Percentiles rank a stretch among this genome's conserved stretches.
These are phyloP conservation scores for Parotocinclus haroldoi DNA, from an alignment of 2,797 vertebrate species.

Conservation along the genomic window DNA sequence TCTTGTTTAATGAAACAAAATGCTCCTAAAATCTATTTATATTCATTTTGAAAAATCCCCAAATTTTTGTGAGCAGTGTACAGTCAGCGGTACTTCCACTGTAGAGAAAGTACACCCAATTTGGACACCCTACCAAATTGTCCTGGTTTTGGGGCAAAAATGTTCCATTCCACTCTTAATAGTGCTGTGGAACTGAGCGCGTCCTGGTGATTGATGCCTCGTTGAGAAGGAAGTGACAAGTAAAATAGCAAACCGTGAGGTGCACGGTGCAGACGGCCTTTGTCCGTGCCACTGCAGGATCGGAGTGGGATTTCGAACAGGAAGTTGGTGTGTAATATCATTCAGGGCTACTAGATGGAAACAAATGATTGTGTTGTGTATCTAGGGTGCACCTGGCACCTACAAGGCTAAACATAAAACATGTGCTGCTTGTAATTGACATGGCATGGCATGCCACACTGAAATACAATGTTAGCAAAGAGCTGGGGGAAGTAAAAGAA, in stretches of 20 bases:
- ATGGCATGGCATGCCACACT: neutral
- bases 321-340: constrained; percentile 14
- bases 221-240: constrained; percentile 30
- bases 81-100: too few relatives aligned
- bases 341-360: too few relatives aligned
- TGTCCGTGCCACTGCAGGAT: neutral
- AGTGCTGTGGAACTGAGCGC: neutral
- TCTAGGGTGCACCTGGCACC: constrained; percentile 1
- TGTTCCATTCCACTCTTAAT: constrained; percentile 29
- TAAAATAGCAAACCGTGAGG: constrained; percentile 19
- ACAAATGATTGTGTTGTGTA: neutral
- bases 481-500: neutral
- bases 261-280: constrained; percentile 1
- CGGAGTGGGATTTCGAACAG: neutral
- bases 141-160: constrained; percentile 11
- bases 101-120: too few relatives aligned
- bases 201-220: constrained; percentile 8
- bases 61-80: too few relatives aligned
- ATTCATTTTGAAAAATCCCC: too few relatives aligned
- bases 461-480: neutral
- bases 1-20: too few relatives aligned
- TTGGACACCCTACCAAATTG: too few relatives aligned
- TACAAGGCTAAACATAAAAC: neutral
- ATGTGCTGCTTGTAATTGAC: neutral
- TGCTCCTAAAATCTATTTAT: too few relatives aligned